Conservation (phyloP, 2,888 invertebrate species). For the Orthosia cruda region DNA sequence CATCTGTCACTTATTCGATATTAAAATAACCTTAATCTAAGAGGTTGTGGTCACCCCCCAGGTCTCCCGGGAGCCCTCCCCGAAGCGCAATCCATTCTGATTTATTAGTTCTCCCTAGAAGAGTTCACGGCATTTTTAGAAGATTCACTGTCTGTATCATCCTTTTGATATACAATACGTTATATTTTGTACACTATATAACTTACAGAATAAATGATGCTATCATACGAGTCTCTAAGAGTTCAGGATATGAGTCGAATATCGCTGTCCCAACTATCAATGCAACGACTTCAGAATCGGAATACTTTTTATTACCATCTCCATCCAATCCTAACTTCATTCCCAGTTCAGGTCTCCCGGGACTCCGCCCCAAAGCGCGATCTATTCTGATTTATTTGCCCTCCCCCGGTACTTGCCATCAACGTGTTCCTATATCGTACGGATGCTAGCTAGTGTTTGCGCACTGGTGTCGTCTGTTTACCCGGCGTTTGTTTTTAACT, state of each 20-base stretch:
- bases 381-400: slow-evolving; percentile 85
- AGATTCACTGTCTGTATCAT: too few species aligned
- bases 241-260: too few species aligned
- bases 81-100: slow-evolving; percentile 80
- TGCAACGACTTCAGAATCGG: not conserved
- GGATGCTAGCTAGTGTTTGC: slow-evolving; percentile 77
- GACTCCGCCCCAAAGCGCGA: slow-evolving; percentile 76
- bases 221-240: too few species aligned
- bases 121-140: too few species aligned
- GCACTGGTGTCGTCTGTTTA: slow-evolving; percentile 81
- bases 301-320: slow-evolving; percentile 53
- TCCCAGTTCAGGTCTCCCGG: slow-evolving; percentile 73
- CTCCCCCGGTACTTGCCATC: slow-evolving; percentile 57
- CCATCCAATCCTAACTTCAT: slow-evolving; percentile 41
- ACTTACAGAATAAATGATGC: too few species aligned
- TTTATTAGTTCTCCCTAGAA: slow-evolving; percentile 79
- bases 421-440: slow-evolving; percentile 52
- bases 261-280: not conserved
- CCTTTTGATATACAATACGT: too few species aligned
- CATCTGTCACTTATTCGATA: too few species aligned
- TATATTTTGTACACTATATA: too few species aligned
- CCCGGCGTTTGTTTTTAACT: slow-evolving; percentile 78
- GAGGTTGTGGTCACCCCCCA: too few species aligned
- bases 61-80: slow-evolving; percentile 79
- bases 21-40: too few species aligned